Percentiles rank a stretch among this genome's conserved stretches.
Conservation (phyloP, 2,797 vertebrate species). For the Rhinatrema bivittatum region DNA sequence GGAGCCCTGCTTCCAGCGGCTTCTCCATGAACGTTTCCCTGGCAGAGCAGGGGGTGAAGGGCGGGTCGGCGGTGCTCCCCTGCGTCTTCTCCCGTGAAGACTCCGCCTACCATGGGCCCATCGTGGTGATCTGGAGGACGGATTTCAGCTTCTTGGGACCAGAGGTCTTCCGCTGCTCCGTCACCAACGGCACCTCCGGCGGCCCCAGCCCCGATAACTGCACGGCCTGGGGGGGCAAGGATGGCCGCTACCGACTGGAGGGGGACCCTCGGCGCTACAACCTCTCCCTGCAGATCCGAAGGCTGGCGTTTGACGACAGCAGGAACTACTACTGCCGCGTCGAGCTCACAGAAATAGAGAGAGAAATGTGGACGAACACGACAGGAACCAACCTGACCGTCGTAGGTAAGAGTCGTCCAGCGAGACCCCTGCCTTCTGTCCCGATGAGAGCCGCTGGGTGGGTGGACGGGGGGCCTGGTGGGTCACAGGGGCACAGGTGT, state of each 20-base stretch:
- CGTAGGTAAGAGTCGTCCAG: background rate
- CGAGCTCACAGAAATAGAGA: rapidly evolving
- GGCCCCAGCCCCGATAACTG: rapidly evolving
- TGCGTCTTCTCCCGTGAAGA: background rate
- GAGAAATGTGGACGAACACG: rapidly evolving
- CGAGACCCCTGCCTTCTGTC: background rate
- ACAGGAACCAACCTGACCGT: rapidly evolving
- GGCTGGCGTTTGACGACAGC: background rate
- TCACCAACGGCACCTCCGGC: rapidly evolving
- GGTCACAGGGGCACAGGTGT: no score
- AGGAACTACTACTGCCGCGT: rapidly evolving
- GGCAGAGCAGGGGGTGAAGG: background rate
- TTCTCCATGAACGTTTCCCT: background rate
- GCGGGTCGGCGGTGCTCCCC: background rate
- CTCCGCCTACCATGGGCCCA: rapidly evolving
- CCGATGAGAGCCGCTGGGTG: background rate
- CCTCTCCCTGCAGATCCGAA: background rate
- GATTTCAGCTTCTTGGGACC: no score
- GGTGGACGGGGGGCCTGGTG: no score
- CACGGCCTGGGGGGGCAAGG: no score
- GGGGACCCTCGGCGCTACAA: no score
- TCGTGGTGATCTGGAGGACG: background rate
- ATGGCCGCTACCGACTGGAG: no score
- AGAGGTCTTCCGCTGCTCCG: background rate
- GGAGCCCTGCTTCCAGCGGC: no score